Percentiles rank a stretch among this genome's conserved stretches.
Evolutionary conservation across 2,888 invertebrate genomes (phyloP).

Genomic region (Bursaphelenchus okinawaensis): DNA sequence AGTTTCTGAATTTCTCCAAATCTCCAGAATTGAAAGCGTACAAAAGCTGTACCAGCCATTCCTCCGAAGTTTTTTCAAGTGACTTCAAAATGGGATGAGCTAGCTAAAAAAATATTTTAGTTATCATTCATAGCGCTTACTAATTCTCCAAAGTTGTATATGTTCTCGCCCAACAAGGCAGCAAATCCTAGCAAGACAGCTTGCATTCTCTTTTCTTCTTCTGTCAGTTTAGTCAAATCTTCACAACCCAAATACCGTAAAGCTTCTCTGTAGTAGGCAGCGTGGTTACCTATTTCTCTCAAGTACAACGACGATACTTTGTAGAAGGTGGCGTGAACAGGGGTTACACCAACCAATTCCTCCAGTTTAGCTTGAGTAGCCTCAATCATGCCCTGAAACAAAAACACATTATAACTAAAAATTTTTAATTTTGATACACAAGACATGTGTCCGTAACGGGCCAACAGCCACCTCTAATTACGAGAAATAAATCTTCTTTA

Average conservation of each 20-base stretch:
- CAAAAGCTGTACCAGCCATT: constrained; percentile 71
- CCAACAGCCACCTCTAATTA: neutral
- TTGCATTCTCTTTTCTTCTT: constrained; percentile 62
- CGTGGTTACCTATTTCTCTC: constrained; percentile 71
- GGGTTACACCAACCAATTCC: constrained; percentile 34
- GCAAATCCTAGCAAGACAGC: constrained; percentile 88
- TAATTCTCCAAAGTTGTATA: constrained; percentile 94
- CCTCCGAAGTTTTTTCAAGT: constrained; percentile 73
- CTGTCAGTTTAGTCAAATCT: constrained; percentile 37
- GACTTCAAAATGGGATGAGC: constrained; percentile 88
- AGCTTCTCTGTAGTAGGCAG: constrained; percentile 89
- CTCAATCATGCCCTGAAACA: constrained; percentile 37
- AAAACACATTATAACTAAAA: neutral
- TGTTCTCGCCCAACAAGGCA: constrained; percentile 84
- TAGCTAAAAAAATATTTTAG: constrained; percentile 64
- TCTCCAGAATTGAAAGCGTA: constrained; percentile 81
- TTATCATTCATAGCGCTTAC: constrained; percentile 59
- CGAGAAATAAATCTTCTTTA: neutral
- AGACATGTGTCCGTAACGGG: too few relatives aligned
- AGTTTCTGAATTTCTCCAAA: constrained; percentile 69
- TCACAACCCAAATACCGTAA: constrained; percentile 69
- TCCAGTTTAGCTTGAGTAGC: constrained; percentile 38
- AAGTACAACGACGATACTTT: constrained; percentile 48
- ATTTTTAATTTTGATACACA: too few relatives aligned
- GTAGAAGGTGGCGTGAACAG: constrained; percentile 55